Conservation (phyloP, 2,797 vertebrate species). For the Brachyrhaphis roseni region DNA sequence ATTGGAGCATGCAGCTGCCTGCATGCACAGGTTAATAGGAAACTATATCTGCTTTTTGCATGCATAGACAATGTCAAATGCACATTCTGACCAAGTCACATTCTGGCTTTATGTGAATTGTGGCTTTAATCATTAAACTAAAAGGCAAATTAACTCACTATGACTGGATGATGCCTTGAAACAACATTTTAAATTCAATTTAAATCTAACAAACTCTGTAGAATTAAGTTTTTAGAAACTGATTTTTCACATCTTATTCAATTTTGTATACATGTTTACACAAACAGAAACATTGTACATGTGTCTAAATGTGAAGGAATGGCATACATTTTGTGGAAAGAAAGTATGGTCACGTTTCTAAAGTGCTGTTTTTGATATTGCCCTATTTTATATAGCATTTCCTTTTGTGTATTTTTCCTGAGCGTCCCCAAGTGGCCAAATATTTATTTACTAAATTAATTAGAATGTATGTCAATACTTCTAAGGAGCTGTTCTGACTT, state of each 20-base stretch:
- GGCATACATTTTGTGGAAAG: not conserved
- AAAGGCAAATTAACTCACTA: not conserved
- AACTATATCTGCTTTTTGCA: not conserved
- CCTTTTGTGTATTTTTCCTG: not conserved
- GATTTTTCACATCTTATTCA: not conserved
- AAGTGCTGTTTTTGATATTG: not conserved
- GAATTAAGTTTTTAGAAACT: not conserved
- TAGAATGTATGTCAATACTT: not conserved
- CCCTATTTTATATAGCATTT: not conserved
- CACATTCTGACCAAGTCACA: not conserved
- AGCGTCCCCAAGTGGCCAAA: not conserved
- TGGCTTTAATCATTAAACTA: not conserved
- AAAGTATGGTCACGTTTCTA: not conserved
- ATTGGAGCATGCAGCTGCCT: not conserved
- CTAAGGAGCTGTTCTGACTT: not conserved
- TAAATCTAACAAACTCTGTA: not conserved
- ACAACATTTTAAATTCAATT: not conserved
- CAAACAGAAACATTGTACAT: not conserved
- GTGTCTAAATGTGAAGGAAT: not conserved
- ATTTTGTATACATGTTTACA: not conserved
- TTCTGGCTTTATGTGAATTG: not conserved
- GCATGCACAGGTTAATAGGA: not conserved
- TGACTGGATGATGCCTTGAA: not conserved
- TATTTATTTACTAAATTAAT: not conserved
- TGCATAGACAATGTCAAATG: not conserved